Evolutionary conservation across 2,797 vertebrate species (phyloP), one percentile per base, ranked within the genome.

Genomic region (Arvicola amphibius): DNA sequence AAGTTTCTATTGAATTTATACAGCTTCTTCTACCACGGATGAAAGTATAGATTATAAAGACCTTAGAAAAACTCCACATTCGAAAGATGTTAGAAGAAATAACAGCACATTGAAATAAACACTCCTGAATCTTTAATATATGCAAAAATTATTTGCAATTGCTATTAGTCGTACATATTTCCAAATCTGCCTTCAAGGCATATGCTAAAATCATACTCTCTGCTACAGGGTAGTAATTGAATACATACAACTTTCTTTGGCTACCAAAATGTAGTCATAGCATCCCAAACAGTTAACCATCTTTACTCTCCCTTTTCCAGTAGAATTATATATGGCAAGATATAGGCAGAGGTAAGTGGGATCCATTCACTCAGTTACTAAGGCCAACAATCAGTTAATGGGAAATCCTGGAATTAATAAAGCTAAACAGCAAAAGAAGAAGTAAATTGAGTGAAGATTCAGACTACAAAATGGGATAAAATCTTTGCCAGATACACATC

Each of bases 31-130:
- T 59, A 74, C 80, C 37, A 61, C 17, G 0, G 19, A 5, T 61
- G 27, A 86, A 93, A 85, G 9, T 63, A 11, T 56, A 90, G 51
- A 80, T 95, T 63, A 71, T 59, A 43, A 78, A 94, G 85, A 95
- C 43, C 13, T 83, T n/a, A 81, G 53, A 89, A 71, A 92, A 61
- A 91, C 56, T 92, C 80, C 53, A 14, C 71, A 2, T 40, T 88
- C 51, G 74, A 76, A 29, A 19, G 0, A 59, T 74, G 21, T 69
- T 83, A 88, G 43, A 34, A 86, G 69, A 92, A 37, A 78, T 56
- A 94, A 13, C 48, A 95, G 8, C 21, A 77, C 9, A 73, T 7
- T 7, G 40, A 78, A 48, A 59, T 29, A 96, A 92, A 88, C 2
- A 56, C 77, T 69, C 27, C 69, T 74, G 32, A 85, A 40, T 79